phyloP scores from a whole-genome alignment of 1,140 invertebrate genomes.

The Phenacoccus solenopsis region DNA sequence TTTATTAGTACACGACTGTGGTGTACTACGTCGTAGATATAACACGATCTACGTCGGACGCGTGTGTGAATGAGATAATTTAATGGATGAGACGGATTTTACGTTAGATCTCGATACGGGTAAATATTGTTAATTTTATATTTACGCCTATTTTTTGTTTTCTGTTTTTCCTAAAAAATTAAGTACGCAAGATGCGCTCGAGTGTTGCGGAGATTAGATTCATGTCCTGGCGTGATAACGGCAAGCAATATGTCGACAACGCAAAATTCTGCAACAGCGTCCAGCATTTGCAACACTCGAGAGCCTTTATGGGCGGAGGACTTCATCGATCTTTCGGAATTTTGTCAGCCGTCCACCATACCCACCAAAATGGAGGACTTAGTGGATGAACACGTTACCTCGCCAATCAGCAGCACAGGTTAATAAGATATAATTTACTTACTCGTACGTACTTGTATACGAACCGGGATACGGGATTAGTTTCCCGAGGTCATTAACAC shows the following conservation, averaged over 20 bases:
- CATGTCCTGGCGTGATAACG: conserved; percentile 23
- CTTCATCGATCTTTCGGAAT: conserved; percentile 18
- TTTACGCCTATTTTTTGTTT: too few species aligned
- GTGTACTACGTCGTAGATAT: too few species aligned
- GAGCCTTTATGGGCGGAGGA: conserved; percentile 17
- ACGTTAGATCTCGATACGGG: too few species aligned
- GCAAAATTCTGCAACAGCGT: conserved; percentile 15
- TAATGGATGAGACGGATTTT: too few species aligned
- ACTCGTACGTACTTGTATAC: too few species aligned
- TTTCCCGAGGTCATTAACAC: too few species aligned
- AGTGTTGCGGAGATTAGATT: conserved; percentile 18
- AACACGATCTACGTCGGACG: too few species aligned
- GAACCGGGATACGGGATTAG: too few species aligned
- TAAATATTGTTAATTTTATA: too few species aligned
- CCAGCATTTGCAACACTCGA: conserved; percentile 14
- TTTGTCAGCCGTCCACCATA: conserved; percentile 12
- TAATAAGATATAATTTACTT: too few species aligned
- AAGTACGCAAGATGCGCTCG: conserved; percentile 12
- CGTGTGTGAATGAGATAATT: too few species aligned
- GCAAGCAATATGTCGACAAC: conserved; percentile 17
- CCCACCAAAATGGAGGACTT: conserved; percentile 24
- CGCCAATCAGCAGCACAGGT: conserved; percentile 14
- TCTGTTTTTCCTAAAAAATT: not conserved
- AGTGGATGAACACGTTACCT: conserved; percentile 22
- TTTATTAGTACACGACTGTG: too few species aligned